Percentiles rank a stretch among this genome's conserved stretches.
Evolutionary conservation across 2,113 vertebrate species (phyloP).

Genomic region (Turdus rufiventris): DNA sequence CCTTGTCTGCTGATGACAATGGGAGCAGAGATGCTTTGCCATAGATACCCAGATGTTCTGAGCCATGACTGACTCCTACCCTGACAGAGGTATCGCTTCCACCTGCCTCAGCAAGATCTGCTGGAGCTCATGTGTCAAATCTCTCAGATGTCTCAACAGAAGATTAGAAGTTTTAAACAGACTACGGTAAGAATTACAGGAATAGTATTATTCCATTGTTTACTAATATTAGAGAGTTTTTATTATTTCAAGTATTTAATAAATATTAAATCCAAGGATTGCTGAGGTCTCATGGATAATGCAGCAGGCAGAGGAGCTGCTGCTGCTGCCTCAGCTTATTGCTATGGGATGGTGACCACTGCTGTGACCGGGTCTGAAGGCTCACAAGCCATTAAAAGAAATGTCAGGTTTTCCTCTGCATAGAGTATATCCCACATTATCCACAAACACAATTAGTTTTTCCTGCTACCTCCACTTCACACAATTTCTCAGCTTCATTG

Average conservation of each 20-base stretch:
- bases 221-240: not conserved
- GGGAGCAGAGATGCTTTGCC: not conserved
- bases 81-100: not conserved
- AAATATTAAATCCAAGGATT: not conserved
- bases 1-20: not conserved
- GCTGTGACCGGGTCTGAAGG: not conserved
- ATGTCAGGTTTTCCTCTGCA: not conserved
- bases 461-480: not conserved
- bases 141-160: not conserved
- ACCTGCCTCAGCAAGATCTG: not conserved
- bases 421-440: not conserved
- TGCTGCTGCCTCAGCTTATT: not conserved
- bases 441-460: not conserved
- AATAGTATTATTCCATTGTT: not conserved
- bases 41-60: not conserved
- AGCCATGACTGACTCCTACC: not conserved
- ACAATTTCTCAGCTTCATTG: fast-evolving
- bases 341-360: not conserved
- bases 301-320: not conserved
- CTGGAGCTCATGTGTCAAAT: not conserved
- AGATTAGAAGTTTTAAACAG: not conserved
- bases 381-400: not conserved
- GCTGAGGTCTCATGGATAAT: not conserved
- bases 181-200: not conserved
- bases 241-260: not conserved